Evolutionary conservation across 2,797 vertebrate genomes (phyloP).

Genomic region (Halcyon chelicuti): DNA sequence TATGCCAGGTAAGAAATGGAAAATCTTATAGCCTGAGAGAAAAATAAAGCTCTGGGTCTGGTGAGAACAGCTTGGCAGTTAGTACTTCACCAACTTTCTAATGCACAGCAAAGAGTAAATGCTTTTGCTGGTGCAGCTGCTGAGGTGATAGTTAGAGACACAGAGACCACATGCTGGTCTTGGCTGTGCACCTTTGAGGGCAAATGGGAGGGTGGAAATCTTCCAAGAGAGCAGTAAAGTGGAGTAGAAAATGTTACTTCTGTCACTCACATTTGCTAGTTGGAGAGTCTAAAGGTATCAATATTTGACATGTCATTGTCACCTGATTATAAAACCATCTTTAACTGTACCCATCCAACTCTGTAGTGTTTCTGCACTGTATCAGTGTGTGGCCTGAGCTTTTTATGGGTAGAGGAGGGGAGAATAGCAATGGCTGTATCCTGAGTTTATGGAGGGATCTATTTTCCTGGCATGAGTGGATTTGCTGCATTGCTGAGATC

Average conservation of each 20-base stretch:
- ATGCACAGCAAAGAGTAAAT: not conserved
- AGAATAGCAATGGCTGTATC: not conserved
- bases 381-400: not conserved
- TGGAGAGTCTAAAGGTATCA: not conserved
- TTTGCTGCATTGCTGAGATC: not conserved
- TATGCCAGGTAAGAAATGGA: not conserved
- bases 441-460: not conserved
- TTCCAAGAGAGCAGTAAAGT: not conserved
- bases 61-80: not conserved
- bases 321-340: not conserved
- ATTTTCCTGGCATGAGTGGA: not conserved
- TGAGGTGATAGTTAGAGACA: not conserved
- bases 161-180: not conserved
- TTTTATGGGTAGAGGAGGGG: not conserved
- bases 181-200: not conserved
- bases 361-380: not conserved
- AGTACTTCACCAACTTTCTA: not conserved
- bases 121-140: not conserved
- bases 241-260: not conserved
- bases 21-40: not conserved
- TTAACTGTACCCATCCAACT: not conserved
- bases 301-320: fast-evolving
- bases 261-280: not conserved
- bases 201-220: not conserved
- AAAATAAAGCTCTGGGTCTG: not conserved